Percentiles rank a stretch among this genome's conserved stretches.
phyloP scores from a whole-genome alignment of 2,797 vertebrate species.

The Sebastes matsubarae region DNA sequence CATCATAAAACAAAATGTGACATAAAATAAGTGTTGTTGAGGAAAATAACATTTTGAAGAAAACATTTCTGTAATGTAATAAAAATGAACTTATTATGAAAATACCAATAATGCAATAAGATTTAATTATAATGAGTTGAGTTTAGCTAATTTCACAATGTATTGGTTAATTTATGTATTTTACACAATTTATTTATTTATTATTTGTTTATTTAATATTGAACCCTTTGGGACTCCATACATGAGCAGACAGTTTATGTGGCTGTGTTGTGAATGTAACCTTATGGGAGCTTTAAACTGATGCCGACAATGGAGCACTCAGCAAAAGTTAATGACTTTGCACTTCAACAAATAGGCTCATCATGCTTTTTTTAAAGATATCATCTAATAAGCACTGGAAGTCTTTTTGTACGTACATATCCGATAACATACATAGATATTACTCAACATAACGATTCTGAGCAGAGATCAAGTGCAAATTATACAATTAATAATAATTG shows the following conservation, averaged over 20 bases:
- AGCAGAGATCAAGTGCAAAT: slow-evolving; percentile 61
- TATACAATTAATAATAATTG: slow-evolving; percentile 41
- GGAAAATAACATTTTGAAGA: neutral
- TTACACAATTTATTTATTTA: neutral
- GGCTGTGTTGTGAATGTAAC: neutral
- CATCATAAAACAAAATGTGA: neutral
- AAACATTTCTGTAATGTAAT: neutral
- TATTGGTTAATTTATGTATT: neutral
- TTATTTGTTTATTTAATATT: neutral
- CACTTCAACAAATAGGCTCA: slow-evolving; percentile 3
- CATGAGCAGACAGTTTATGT: neutral
- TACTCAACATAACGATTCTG: slow-evolving; percentile 30
- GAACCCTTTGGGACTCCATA: neutral
- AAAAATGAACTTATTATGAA: neutral
- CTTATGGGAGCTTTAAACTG: neutral
- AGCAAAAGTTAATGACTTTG: slow-evolving; percentile 6
- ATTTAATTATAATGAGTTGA: neutral
- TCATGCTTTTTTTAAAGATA: slow-evolving; percentile 3
- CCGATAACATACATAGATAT: slow-evolving; percentile 21
- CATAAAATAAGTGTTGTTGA: neutral
- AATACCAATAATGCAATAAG: neutral
- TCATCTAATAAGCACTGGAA: neutral
- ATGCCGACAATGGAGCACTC: neutral
- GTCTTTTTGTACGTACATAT: neutral
- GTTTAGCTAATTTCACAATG: neutral